Evolutionary conservation across 2,888 invertebrate species (phyloP).

Genomic region (Diarsia brunnea): DNA sequence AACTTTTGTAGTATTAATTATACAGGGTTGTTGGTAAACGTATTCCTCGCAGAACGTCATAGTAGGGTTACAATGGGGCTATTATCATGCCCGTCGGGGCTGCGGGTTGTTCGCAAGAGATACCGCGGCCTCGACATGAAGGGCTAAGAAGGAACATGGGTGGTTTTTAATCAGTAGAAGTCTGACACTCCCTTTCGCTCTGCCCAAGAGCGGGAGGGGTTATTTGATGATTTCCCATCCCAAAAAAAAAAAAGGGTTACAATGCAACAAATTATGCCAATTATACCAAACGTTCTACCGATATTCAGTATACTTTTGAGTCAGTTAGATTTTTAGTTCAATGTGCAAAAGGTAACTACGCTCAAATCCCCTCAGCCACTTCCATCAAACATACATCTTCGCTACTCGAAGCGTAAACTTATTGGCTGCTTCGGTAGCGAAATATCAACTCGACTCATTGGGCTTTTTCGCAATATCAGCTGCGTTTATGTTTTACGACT

Average conservation of each 20-base stretch:
- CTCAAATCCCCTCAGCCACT: conserved; percentile 11
- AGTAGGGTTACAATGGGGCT: no score
- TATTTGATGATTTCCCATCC: no score
- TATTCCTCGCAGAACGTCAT: no score
- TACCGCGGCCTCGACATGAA: no score
- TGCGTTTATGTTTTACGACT: conserved; percentile 64
- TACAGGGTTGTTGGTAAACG: no score
- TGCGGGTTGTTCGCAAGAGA: no score
- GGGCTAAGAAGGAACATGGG: no score
- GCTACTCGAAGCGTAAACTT: conserved; percentile 62
- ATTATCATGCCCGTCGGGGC: no score
- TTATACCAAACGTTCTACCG: background rate
- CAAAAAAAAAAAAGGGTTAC: no score
- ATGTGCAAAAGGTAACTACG: background rate
- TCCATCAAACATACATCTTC: conserved; percentile 47
- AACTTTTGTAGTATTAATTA: background rate
- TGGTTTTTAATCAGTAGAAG: no score
- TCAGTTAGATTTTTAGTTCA: background rate
- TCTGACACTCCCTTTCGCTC: no score
- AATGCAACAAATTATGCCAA: background rate
- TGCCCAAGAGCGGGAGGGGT: no score
- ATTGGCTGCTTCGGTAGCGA: conserved; percentile 72
- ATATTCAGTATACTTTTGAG: background rate
- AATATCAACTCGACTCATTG: conserved; percentile 72
- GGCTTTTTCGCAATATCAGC: conserved; percentile 68